phyloP scores from a whole-genome alignment of 2,888 invertebrate species.

The Ornithoptera priamus region DNA sequence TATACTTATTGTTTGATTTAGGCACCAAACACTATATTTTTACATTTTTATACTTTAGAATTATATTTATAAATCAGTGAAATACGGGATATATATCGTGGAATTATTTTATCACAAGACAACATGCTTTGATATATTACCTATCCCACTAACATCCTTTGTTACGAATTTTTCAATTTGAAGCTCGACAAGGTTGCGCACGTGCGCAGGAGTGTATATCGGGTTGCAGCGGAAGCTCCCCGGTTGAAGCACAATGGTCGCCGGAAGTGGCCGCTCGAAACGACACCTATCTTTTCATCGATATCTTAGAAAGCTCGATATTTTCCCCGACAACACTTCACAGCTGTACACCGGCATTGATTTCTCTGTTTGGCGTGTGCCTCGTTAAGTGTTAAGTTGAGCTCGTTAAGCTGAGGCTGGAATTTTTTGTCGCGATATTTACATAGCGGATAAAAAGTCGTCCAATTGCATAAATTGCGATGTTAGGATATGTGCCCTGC shows the following conservation, averaged over 20 bases:
- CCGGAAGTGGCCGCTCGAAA: constrained; percentile 78
- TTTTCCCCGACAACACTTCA: constrained; percentile 70
- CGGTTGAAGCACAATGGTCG: constrained; percentile 72
- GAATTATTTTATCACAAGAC: background rate
- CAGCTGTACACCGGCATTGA: constrained; percentile 21
- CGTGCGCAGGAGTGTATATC: constrained; percentile 80
- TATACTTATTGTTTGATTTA: background rate
- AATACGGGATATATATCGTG: background rate
- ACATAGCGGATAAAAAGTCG: constrained; percentile 22
- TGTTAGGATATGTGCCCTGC: constrained; percentile 33
- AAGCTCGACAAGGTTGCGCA: constrained; percentile 76
- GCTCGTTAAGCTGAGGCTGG: background rate
- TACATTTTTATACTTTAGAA: no score
- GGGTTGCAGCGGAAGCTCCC: constrained; percentile 76
- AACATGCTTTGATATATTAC: constrained; percentile 35
- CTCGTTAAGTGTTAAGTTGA: constrained; percentile 24
- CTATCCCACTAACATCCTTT: constrained; percentile 42
- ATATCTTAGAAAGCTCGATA: constrained; percentile 76
- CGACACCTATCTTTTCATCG: constrained; percentile 79
- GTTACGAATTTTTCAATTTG: constrained; percentile 62
- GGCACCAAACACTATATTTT: background rate
- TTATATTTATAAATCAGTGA: no score
- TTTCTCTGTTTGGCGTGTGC: constrained; percentile 23
- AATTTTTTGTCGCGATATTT: constrained; percentile 22
- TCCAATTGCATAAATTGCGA: constrained; percentile 30